These are phyloP conservation scores for Atrichornis clamosus DNA, from an alignment of 2,113 vertebrate species.

Conservation along the genomic window DNA sequence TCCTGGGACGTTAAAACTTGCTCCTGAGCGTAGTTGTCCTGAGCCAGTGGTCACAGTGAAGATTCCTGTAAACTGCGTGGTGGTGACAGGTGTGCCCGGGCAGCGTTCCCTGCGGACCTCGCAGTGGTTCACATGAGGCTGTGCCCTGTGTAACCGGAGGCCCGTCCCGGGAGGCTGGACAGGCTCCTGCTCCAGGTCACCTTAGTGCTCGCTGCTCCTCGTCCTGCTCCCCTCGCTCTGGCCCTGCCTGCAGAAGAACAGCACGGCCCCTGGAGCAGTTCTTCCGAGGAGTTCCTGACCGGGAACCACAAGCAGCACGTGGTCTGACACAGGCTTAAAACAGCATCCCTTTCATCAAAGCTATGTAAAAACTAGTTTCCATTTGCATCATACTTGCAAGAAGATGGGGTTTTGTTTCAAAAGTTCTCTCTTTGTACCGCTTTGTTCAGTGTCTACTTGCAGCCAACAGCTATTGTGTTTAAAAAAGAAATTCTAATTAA, in stretches of 20 bases:
- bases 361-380: neutral
- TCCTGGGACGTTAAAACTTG: neutral
- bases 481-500: neutral
- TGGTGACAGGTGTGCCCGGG: neutral
- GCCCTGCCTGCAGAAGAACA: neutral
- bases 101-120: neutral
- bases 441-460: neutral
- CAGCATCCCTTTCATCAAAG: neutral
- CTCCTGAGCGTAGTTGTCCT: neutral
- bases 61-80: neutral
- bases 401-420: neutral
- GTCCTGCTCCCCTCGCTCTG: neutral
- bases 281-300: neutral
- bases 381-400: neutral
- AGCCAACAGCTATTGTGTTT: neutral
- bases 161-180: neutral
- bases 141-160: accelerated
- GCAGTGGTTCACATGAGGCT: neutral
- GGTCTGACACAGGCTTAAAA: neutral
- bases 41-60: neutral
- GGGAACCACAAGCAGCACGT: accelerated
- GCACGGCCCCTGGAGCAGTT: accelerated
- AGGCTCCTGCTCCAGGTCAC: neutral
- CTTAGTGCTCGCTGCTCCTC: accelerated
- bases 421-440: neutral